Evolutionary conservation across 2,888 invertebrate species (phyloP), one percentile per base, ranked within the genome.

Genomic region (Zygogramma bicolorata): DNA sequence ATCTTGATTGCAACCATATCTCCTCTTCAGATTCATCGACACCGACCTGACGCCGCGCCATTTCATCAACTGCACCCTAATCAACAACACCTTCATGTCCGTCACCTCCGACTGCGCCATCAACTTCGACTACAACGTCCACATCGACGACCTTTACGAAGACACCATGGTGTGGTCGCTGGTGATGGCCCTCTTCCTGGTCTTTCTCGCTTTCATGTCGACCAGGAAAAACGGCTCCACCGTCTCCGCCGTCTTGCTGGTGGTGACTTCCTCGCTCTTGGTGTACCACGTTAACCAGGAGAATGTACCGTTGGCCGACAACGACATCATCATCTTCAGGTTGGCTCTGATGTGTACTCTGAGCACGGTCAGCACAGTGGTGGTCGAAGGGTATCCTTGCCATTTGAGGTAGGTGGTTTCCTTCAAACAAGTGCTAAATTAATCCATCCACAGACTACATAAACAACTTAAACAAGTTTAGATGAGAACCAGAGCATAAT

Each of bases 11-110:
- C n/a, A n/a, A n/a, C n/a, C n/a, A n/a, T n/a, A 18, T 42, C 22
- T 13, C 13, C 13, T 57, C 80, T 84, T 63, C 84, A 92, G 92
- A 79, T 92, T 93, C 82, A 90, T 93, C 78, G 93, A 93, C 86
- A 93, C 93, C 15, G 93, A 94, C 85, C 79, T 90, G 63, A 89
- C 87, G 7, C 84, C 87, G 42, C 86, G 89, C 80, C 89, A 93
- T 82, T 93, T 93, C 81, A 84, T 89, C 31, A 89, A 90, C 25
- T 92, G 92, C 81, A 86, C 85, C 40, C 86, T 92, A 81, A 86
- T 85, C 65, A 90, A 91, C 82, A 91, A 90, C 76, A 89, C 90
- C 15, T 87, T 87, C 74, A 76, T 88, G 68, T 86, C 88, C 6
- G 77, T 88, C 49, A 83, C 85, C 53, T 83, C 85, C 2, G 85